These are phyloP conservation scores for Serrognathus titanus DNA, from an alignment of 2,888 invertebrate species.

Conservation along the genomic window DNA sequence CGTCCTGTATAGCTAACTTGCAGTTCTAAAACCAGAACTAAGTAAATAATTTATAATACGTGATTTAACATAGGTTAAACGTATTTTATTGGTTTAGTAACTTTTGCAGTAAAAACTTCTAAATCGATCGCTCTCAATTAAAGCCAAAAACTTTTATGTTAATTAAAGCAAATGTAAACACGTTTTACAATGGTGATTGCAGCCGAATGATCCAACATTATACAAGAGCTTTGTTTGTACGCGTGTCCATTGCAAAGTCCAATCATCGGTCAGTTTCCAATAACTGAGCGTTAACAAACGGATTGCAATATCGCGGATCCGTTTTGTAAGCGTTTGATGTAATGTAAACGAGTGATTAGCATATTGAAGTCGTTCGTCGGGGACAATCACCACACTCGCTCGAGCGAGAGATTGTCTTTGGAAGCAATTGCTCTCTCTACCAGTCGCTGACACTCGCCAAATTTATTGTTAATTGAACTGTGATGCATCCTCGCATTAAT, in stretches of 20 bases:
- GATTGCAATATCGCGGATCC: constrained; percentile 5
- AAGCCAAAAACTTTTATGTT: no score
- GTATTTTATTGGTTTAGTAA: no score
- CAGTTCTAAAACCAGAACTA: no score
- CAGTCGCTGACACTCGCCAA: constrained; percentile 9
- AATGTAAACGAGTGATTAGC: constrained; percentile 20
- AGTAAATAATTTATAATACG: no score
- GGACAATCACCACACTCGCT: constrained; percentile 26
- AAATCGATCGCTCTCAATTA: no score
- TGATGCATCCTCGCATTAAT: constrained; percentile 4
- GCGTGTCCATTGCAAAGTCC: constrained; percentile 1
- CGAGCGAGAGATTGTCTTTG: constrained; percentile 28
- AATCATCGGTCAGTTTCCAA: constrained; percentile 2
- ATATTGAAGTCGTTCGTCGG: constrained; percentile 21
- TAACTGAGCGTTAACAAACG: constrained; percentile 2
- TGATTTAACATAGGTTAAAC: no score
- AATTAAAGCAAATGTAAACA: no score
- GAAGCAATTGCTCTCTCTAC: constrained; percentile 11
- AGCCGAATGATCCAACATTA: no score
- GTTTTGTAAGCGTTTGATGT: constrained; percentile 7
- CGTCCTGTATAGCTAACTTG: no score
- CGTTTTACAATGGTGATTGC: no score
- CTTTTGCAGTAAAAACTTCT: no score
- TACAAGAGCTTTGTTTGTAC: no score
- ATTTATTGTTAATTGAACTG: constrained; percentile 19